Base-by-base conservation (phyloP, 2,888 invertebrate species). In the Drosophila tanythrix region DNA sequence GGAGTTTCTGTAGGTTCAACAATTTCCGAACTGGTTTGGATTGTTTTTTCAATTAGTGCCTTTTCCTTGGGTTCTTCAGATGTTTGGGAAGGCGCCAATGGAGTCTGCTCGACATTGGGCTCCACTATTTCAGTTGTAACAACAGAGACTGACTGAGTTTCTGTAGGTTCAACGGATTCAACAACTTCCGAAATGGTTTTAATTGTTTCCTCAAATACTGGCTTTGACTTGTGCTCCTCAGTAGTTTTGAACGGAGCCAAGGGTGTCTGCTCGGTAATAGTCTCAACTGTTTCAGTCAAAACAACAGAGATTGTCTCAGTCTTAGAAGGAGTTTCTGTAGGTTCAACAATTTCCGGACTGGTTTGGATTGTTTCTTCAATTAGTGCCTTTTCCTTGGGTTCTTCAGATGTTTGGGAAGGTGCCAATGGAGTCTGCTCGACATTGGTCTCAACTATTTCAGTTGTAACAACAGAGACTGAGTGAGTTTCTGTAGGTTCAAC, bases 191-290 rank as follows among this genome's bases (percentile, higher is more conserved):
- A 29, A 40, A 51, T 27, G 21, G 29, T 6, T 63, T 43, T 36
- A 18, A n/a, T 38, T 15, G 40, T 5, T 7, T 50, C 7, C 10
- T 60, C 50, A 21, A 25, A 6, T 58, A 43, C 1, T 38, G 43
- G 4, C n/a, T 35, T 27, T 15, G 59, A 33, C n/a, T 21, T 51
- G 1, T 27, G 3, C 21, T 58, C 57, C 15, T 57, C 48, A 53
- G 43, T 35, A 18, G 43, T 35, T 51, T 56, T 29, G 18, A 66
- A 69, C 18, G 74, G 55, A 40, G 57, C 65, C 33, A 77, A 59
- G 0, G 69, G 65, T 10, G 70, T 62, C 10, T 38, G 25, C 10
- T 60, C 21, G 0, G 33, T 5, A 21, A 3, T 3, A 0, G 29
- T 15, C 15, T 48, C 27, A 48, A 29, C 31, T 40, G 50, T 62